Evolutionary conservation across 2,797 vertebrate genomes (phyloP), one percentile per base, ranked within the genome.

Genomic region (Eulemur rubriventer): DNA sequence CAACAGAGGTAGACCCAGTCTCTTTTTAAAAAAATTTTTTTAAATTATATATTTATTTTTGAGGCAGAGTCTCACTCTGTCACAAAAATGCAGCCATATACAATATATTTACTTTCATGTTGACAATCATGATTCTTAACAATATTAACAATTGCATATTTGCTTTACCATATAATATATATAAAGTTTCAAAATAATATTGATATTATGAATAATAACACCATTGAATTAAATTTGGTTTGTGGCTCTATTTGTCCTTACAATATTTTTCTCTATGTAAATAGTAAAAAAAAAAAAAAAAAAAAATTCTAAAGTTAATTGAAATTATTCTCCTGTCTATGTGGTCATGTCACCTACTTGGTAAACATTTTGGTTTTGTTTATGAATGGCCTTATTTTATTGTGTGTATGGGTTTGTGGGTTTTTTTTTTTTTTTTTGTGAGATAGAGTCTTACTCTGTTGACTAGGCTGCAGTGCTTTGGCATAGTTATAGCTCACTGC

Each of bases 341-440:
- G 26, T 80, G 16, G 14, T 92, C 38, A 3, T 80, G 11, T 94
- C 11, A 81, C 4, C 33, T 75, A 33, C 43, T 26, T 96, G 30
- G 69, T 67, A 30, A 35, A 28, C 46, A 43, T 65, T 95, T 87
- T 50, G 14, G n/a, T 88, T 84, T 94, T 87, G n/a, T 88, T 94
- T 78, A 57, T 87, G 24, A 83, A 35, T 78, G 88, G 41, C 41
- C 41, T 50, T 83, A n/a, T 67, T 46, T 63, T 28, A 28, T 28
- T 30, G 59, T 61, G 28, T 63, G 30, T 33, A 30, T 63, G 14
- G 6, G 30, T 16, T 57, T 55, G 41, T 41, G 6, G 41, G 1
- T 26, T 4, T 57, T 26, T 57, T 24, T 26, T 57, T 24, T 4
- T 4, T 57, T 57, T 24, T 33, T 63, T 16, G 17, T 33, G 61